These are phyloP conservation scores for Oscheius onirici DNA, from an alignment of 2,888 invertebrate species.

Conservation along the genomic window DNA sequence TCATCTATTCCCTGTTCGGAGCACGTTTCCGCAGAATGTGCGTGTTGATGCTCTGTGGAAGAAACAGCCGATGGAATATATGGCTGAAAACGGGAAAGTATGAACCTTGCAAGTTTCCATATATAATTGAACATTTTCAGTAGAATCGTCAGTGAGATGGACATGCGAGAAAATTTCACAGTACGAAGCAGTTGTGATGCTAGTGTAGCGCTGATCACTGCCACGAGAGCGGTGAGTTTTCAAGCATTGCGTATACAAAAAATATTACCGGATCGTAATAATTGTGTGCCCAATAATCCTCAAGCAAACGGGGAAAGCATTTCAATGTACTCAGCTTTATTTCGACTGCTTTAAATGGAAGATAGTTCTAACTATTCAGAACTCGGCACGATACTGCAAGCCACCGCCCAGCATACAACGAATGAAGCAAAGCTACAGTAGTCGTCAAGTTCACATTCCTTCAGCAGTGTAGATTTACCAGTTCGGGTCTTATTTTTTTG, in stretches of 20 bases:
- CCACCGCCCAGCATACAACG: neutral
- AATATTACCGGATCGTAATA: no score
- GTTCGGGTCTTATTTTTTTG: conserved; percentile 9
- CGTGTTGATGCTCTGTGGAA: conserved; percentile 61
- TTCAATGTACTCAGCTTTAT: no score
- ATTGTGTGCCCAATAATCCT: no score
- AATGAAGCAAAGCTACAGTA: conserved; percentile 10
- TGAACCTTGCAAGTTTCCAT: neutral
- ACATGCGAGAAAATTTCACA: conserved; percentile 46
- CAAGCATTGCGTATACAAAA: no score
- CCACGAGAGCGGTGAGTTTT: conserved; percentile 32
- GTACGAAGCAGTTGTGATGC: conserved; percentile 48
- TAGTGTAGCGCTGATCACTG: conserved; percentile 44
- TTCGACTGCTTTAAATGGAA: no score
- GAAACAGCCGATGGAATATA: conserved; percentile 52
- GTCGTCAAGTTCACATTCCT: conserved; percentile 16
- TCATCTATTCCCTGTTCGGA: conserved; percentile 70
- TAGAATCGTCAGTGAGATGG: conserved; percentile 51
- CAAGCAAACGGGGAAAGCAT: no score
- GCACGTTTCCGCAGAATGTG: conserved; percentile 66
- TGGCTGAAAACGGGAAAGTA: conserved; percentile 54
- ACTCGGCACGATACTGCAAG: conserved; percentile 10
- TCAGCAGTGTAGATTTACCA: neutral
- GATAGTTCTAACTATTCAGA: conserved; percentile 11
- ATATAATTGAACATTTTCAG: conserved; percentile 27